These are phyloP conservation scores for Hippocampus guttulatus DNA, from an alignment of 2,113 vertebrate species.

Conservation along the genomic window DNA sequence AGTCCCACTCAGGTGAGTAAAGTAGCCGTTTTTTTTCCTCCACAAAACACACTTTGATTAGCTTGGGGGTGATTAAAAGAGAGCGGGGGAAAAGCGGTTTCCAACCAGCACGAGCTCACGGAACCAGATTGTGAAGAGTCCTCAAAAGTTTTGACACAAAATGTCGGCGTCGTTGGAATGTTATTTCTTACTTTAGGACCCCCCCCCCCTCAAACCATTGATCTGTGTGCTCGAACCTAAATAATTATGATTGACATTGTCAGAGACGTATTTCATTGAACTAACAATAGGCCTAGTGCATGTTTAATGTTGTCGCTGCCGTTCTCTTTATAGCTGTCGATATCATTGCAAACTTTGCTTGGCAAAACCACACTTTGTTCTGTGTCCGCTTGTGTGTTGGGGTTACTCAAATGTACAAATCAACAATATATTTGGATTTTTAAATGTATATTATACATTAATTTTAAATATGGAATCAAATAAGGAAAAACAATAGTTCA, in stretches of 20 bases:
- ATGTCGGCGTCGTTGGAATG: background rate
- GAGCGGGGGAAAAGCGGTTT: background rate
- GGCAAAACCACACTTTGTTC: background rate
- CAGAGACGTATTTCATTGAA: background rate
- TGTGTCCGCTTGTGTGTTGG: too few species aligned
- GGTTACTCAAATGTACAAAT: background rate
- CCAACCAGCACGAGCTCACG: background rate
- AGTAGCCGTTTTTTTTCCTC: background rate
- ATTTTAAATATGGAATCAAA: background rate
- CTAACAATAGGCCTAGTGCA: background rate
- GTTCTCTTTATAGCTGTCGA: background rate
- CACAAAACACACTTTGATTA: background rate
- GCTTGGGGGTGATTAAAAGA: background rate
- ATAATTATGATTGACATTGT: background rate
- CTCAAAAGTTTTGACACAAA: slow-evolving; percentile 3
- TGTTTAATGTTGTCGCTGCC: background rate
- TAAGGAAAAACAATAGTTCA: too few species aligned
- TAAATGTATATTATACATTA: too few species aligned
- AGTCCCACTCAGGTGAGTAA: slow-evolving; percentile 61
- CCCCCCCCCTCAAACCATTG: background rate
- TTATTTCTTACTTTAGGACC: background rate
- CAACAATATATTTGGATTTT: background rate
- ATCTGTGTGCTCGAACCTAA: background rate
- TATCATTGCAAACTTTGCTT: background rate
- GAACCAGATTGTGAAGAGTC: background rate